Conservation (phyloP, 92 coral and sea anemone genomes). For the Zoanthus sociatus region DNA sequence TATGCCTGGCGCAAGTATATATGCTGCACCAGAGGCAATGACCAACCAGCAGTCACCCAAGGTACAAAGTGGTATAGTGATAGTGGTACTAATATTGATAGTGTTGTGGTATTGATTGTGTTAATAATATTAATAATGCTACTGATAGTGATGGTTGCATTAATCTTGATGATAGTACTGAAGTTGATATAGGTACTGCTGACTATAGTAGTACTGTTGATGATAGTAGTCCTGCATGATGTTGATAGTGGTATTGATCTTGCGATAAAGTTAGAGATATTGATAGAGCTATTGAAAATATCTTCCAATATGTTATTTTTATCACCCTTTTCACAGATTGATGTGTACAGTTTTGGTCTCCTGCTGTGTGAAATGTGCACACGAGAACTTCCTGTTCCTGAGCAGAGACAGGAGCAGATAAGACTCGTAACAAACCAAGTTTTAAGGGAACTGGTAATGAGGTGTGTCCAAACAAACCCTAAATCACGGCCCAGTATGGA, state of each 20-base stretch:
- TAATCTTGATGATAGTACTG: neutral
- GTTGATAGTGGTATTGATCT: neutral
- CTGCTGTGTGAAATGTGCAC: no score
- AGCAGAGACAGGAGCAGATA: conserved; percentile 88
- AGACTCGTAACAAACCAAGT: conserved; percentile 87
- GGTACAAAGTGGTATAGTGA: conserved; percentile 51
- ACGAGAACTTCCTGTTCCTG: no score
- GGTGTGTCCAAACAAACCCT: no score
- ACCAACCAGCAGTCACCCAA: conserved; percentile 94
- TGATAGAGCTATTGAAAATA: neutral
- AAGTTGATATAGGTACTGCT: neutral
- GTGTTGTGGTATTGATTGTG: no score
- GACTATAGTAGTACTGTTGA: neutral
- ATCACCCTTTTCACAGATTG: conserved; percentile 62
- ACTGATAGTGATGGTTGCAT: no score
- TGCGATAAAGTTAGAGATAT: neutral
- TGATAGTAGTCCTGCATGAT: neutral
- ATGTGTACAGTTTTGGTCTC: no score
- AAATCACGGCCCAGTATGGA: conserved; percentile 85
- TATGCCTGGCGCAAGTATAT: conserved; percentile 94
- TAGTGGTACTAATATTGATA: neutral
- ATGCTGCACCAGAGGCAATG: conserved; percentile 97
- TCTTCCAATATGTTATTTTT: neutral
- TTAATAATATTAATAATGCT: no score
- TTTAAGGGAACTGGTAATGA: no score